A percentile compares a stretch with the other conserved stretches of the same genome.
These are phyloP conservation scores for Pseudomyrmex sp. DNA, from an alignment of 1,140 invertebrate species.

Conservation along the genomic window DNA sequence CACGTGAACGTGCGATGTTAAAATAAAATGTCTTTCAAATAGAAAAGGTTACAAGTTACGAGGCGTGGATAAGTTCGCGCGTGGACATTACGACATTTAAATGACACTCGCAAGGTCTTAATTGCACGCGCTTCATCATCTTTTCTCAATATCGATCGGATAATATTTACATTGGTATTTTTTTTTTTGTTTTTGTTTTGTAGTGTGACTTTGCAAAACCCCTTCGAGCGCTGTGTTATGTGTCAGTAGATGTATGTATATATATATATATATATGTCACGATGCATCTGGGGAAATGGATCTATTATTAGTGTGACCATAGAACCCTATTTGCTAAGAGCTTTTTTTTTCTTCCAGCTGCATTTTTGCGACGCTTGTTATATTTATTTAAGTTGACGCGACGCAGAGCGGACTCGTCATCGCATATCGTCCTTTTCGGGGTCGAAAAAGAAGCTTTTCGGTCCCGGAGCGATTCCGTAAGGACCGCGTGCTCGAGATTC, in stretches of 20 bases:
- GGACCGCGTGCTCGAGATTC: neutral
- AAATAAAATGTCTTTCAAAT: neutral
- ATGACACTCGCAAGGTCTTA: constrained; percentile 58
- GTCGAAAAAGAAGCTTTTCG: neutral
- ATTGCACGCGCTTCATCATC: constrained; percentile 75
- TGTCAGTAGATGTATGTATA: neutral
- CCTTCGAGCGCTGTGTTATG: neutral
- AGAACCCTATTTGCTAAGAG: neutral
- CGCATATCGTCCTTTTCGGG: no score
- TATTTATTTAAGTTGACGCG: no score
- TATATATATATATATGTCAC: neutral
- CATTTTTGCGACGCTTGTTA: no score
- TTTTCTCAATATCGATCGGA: constrained; percentile 72
- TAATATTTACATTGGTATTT: constrained; percentile 45
- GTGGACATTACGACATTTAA: constrained; percentile 61
- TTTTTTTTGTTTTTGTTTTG: constrained; percentile 26
- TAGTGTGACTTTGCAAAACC: neutral
- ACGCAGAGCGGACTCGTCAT: no score
- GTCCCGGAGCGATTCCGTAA: neutral
- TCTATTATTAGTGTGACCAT: neutral
- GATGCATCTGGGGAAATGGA: neutral
- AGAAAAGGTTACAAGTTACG: constrained; percentile 23
- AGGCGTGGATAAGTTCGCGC: constrained; percentile 5
- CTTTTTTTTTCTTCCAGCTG: neutral
- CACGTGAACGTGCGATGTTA: no score